phyloP scores from a whole-genome alignment of 2,888 invertebrate species.

The Ochropacha duplaris region DNA sequence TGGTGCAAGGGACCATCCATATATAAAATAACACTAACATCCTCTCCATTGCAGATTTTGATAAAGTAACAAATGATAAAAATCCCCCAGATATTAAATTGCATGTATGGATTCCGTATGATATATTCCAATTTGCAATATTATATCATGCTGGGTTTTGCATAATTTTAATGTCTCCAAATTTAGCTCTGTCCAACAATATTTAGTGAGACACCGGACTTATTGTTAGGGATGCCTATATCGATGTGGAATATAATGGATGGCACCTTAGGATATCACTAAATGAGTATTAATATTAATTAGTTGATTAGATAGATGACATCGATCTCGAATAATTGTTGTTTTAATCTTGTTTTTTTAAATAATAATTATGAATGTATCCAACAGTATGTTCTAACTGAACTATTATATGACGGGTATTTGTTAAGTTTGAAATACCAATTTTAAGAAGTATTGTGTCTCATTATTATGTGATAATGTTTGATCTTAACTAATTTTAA shows the following conservation, averaged over 20 bases:
- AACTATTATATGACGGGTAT: slow-evolving; percentile 23
- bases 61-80: not conserved
- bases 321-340: not conserved
- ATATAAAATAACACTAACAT: not conserved
- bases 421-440: slow-evolving; percentile 25
- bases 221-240: too few species aligned
- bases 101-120: too few species aligned
- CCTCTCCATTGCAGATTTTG: not conserved
- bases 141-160: too few species aligned
- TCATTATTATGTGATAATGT: slow-evolving; percentile 8
- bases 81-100: too few species aligned
- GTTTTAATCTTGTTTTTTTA: slow-evolving; percentile 14
- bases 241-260: not conserved
- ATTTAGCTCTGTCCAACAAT: too few species aligned
- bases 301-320: not conserved
- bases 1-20: not conserved
- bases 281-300: not conserved
- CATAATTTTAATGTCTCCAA: too few species aligned
- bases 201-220: too few species aligned
- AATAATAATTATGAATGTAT: slow-evolving; percentile 26
- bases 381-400: slow-evolving; percentile 20
- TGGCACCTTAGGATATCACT: not conserved
- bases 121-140: too few species aligned
- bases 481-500: not conserved
- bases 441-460: slow-evolving; percentile 20